A percentile compares a stretch with the other conserved stretches of the same genome.
phyloP scores from a whole-genome alignment of 2,113 vertebrate genomes.

The Sturnira hondurensis region DNA sequence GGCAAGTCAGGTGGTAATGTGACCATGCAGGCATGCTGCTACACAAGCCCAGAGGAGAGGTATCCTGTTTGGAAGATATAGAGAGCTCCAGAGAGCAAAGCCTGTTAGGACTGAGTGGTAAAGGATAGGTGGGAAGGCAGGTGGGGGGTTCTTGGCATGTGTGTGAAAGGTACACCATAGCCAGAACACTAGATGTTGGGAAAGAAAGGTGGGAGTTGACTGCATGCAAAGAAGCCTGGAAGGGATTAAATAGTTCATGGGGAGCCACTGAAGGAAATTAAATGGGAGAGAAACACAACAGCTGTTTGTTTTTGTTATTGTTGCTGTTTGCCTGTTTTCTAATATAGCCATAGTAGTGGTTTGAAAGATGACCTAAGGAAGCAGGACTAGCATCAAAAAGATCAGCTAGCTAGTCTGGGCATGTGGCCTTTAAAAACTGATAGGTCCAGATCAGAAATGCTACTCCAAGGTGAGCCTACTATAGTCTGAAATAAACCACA shows the following conservation, averaged over 20 bases:
- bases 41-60: neutral
- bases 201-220: no score
- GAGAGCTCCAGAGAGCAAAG: neutral
- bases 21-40: neutral
- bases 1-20: no score
- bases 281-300: neutral
- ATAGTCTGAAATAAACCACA: neutral
- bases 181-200: neutral
- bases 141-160: neutral
- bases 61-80: neutral
- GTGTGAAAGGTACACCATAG: neutral
- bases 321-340: neutral
- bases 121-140: neutral
- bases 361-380: neutral
- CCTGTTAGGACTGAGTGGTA: neutral
- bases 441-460: neutral
- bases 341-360: neutral
- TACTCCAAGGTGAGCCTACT: neutral
- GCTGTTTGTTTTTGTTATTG: neutral
- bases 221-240: neutral
- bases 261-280: neutral
- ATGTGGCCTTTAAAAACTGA: neutral
- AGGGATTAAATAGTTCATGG: neutral
- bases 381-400: neutral
- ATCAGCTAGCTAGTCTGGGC: neutral